Base-by-base conservation (phyloP, 2,797 vertebrate species). In the Anabas testudineus region DNA sequence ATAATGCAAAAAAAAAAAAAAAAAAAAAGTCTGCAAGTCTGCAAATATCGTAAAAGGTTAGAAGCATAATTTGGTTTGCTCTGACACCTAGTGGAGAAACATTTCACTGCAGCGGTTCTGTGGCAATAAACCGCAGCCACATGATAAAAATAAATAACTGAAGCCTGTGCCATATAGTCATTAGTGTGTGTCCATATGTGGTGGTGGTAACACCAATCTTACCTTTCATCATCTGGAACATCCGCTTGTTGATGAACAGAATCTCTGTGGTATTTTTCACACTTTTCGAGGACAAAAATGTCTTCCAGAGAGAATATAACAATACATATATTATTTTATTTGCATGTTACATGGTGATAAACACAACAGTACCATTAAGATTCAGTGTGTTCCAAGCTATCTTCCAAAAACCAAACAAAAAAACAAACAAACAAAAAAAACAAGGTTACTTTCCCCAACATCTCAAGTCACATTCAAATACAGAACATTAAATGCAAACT, bases 291-390 rank as follows among this genome's bases (percentile, higher is more conserved):
- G 43, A 83, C 67, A 88, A 84, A 86, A 81, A 86, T 69, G 7
- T 74, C 70, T 65, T 71, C 39, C 68, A 88, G 63, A 86, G 56
- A 77, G 46, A 74, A 59, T 55, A 58, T 78, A 91, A 89, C 86
- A 92, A 90, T 90, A 89, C 87, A 88, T 88, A 84, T 82, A 80
- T 84, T 78, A 73, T 89, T 92, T 93, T 93, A 94, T 94, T 94
- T 88, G 80, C 87, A 88, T 91, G 88, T 93, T 91, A 91, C 91
- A 93, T 86, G 84, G 86, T 79, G 81, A 90, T 88, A 51, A 91
- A 90, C 90, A 92, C 88, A 91, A 74, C 88, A 88, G 81, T 76
- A 75, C 77, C 89, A 60, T 77, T 67, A 47, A 32, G 81, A 82
- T 76, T 74, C 84, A 24, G 80, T 84, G 87, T 90, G 82, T 79